Conservation (phyloP, 2,888 invertebrate species). For the Aspidapion aeneum region DNA sequence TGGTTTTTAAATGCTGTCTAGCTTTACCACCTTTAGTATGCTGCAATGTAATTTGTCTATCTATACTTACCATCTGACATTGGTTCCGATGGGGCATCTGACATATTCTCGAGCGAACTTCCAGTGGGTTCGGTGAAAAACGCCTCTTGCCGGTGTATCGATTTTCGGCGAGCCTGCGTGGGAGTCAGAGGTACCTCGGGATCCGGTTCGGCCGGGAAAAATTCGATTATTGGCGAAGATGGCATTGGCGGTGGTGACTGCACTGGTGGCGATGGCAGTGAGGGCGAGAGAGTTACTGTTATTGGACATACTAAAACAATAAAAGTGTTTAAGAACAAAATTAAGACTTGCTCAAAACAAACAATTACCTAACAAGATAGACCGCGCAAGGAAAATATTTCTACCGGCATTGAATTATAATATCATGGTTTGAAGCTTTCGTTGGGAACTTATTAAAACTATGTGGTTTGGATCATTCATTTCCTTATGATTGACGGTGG, state of each 20-base stretch:
- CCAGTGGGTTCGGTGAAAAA: slow-evolving; percentile 70
- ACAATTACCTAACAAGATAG: too few species aligned
- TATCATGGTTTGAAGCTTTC: too few species aligned
- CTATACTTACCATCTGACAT: slow-evolving; percentile 43
- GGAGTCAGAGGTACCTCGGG: slow-evolving; percentile 36
- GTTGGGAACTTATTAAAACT: too few species aligned
- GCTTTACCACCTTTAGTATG: too few species aligned
- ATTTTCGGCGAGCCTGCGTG: slow-evolving; percentile 57
- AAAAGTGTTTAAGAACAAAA: neutral
- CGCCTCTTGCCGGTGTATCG: slow-evolving; percentile 79
- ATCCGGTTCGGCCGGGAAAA: slow-evolving; percentile 51
- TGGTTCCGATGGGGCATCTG: slow-evolving; percentile 45
- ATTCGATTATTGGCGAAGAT: slow-evolving; percentile 56
- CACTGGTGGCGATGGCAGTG: slow-evolving; percentile 45
- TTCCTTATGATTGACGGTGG: too few species aligned
- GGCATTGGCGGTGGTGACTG: slow-evolving; percentile 37
- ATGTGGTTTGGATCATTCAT: too few species aligned
- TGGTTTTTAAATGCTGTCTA: too few species aligned
- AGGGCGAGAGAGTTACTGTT: slow-evolving; percentile 58
- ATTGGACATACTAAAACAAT: slow-evolving; percentile 52
- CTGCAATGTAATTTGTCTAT: neutral
- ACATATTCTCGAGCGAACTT: slow-evolving; percentile 67
- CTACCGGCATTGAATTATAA: too few species aligned
- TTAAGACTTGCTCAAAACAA: too few species aligned
- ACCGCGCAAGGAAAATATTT: too few species aligned